Conservation (phyloP, 2,113 vertebrate species). For the Sigmodon hispidus region DNA sequence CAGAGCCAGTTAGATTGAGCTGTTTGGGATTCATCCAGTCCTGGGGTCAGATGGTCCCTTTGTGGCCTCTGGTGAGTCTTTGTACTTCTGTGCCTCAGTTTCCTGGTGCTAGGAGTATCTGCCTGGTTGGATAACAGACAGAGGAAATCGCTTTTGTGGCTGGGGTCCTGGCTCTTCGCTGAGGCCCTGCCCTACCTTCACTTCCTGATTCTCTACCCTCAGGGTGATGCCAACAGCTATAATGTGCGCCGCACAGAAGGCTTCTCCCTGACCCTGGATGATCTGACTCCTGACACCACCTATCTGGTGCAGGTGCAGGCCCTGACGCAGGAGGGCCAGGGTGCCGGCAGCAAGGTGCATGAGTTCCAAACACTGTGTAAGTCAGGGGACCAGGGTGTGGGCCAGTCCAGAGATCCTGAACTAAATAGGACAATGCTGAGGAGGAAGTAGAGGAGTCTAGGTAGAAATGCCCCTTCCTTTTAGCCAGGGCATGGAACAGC, state of each 20-base stretch:
- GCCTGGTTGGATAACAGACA: background rate
- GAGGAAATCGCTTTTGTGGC: background rate
- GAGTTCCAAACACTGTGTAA: conserved; percentile 91
- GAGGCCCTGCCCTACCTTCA: background rate
- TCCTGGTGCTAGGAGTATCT: background rate
- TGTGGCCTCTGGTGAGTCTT: background rate
- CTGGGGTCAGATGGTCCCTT: background rate
- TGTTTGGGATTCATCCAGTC: background rate
- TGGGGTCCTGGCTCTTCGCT: background rate
- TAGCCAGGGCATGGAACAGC: background rate
- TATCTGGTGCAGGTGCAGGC: conserved; percentile 95
- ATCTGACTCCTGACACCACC: conserved; percentile 89
- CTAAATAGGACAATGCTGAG: no score
- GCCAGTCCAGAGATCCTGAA: fast-evolving
- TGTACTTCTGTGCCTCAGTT: background rate
- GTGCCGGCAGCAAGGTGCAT: conserved; percentile 88
- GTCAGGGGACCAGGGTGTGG: conserved; percentile 76
- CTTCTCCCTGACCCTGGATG: conserved; percentile 87
- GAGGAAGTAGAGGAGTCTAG: background rate
- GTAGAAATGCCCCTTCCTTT: background rate
- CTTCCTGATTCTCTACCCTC: background rate
- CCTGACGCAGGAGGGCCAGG: conserved; percentile 86
- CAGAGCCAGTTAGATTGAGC: background rate
- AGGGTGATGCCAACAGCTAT: conserved; percentile 92
- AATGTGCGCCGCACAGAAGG: conserved; percentile 91